phyloP scores from a whole-genome alignment of 1,140 invertebrate species.

The Dufourea novaeangliae region DNA sequence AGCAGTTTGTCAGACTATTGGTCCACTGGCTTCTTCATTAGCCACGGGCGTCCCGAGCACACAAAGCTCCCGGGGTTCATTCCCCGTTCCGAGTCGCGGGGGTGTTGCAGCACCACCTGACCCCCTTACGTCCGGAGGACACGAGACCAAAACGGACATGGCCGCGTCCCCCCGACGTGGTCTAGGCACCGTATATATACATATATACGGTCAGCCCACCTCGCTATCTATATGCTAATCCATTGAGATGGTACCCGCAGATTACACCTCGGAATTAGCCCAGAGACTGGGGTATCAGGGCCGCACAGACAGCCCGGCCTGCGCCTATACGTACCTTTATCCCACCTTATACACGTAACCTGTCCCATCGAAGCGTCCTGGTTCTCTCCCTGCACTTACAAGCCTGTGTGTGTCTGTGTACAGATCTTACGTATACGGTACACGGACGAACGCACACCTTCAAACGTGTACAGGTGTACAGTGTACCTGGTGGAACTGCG shows the following conservation, averaged over 20 bases:
- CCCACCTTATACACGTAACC: constrained; percentile 76
- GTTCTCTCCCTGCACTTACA: constrained; percentile 57
- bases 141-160: constrained; percentile 73
- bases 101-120: constrained; percentile 64
- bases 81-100: constrained; percentile 54
- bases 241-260: constrained; percentile 81
- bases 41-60: neutral
- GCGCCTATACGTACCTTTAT: constrained; percentile 74
- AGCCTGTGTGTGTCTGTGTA: constrained; percentile 34
- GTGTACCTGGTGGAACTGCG: constrained; percentile 55
- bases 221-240: constrained; percentile 83
- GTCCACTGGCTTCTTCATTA: constrained; percentile 46
- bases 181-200: constrained; percentile 71
- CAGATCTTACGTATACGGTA: neutral
- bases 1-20: constrained; percentile 28
- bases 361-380: constrained; percentile 49
- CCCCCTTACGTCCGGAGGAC: constrained; percentile 63
- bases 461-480: constrained; percentile 45
- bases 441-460: constrained; percentile 10
- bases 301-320: constrained; percentile 71
- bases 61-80: constrained; percentile 42
- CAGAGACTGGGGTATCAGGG: constrained; percentile 74
- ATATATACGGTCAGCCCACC: constrained; percentile 76
- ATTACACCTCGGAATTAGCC: constrained; percentile 81
- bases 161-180: constrained; percentile 61